Evolutionary conservation across 2,797 vertebrate genomes (phyloP).

Genomic region (Heteromormyrus szaboi): DNA sequence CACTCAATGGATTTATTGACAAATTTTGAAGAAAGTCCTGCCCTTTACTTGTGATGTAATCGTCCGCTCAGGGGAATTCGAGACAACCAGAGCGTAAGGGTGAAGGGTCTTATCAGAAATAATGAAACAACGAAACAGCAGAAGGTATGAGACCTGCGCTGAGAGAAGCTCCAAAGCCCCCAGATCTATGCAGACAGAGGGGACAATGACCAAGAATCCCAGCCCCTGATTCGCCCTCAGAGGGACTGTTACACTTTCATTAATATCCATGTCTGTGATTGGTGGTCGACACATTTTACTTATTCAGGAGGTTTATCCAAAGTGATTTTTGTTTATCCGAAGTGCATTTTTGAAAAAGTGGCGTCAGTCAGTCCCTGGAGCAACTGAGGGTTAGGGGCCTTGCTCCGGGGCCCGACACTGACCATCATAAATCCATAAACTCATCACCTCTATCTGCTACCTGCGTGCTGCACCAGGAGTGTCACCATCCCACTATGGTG

Average conservation of each 20-base stretch:
- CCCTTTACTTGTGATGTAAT: neutral
- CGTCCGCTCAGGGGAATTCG: slow-evolving; percentile 4
- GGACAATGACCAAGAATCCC: neutral
- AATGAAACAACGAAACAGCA: neutral
- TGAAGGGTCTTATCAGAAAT: neutral
- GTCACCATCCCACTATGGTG: neutral
- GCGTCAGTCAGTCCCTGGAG: neutral
- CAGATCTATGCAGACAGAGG: neutral
- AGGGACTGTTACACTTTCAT: neutral
- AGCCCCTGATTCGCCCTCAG: neutral
- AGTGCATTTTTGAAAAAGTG: neutral
- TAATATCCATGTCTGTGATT: neutral
- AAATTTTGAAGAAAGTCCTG: neutral
- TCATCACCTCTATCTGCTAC: neutral
- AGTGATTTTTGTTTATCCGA: neutral
- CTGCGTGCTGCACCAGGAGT: neutral
- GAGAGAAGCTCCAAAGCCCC: neutral
- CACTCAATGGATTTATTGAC: slow-evolving; percentile 26
- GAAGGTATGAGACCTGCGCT: neutral
- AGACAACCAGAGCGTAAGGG: slow-evolving; percentile 15
- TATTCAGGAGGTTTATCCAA: neutral
- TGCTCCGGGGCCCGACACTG: neutral
- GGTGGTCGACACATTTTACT: neutral
- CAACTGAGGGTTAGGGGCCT: neutral
- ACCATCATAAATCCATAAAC: neutral